Percentiles rank a stretch among this genome's conserved stretches.
Conservation (phyloP, 1,140 invertebrate species). For the Ceratitis capitata region DNA sequence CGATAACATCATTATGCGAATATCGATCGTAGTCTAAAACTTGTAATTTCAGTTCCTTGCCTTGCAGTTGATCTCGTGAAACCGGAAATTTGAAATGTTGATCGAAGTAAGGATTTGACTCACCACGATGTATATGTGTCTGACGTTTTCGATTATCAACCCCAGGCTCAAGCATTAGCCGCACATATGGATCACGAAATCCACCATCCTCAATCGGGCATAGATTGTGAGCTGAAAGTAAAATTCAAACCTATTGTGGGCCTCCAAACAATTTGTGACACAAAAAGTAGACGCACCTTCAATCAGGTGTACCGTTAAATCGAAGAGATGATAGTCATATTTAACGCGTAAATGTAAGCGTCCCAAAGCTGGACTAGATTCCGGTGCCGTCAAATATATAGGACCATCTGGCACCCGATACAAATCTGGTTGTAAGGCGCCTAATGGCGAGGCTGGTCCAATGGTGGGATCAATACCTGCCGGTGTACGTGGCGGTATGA, state of each 20-base stretch:
- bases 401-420: conserved; percentile 81
- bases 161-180: conserved; percentile 78
- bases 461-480: conserved; percentile 62
- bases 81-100: conserved; percentile 88
- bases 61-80: conserved; percentile 79
- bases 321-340: conserved; percentile 89
- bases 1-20: conserved; percentile 82
- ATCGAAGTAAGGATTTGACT: conserved; percentile 82
- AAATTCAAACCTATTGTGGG: not conserved
- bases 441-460: conserved; percentile 76
- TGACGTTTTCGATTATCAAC: conserved; percentile 86
- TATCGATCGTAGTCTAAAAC: conserved; percentile 73
- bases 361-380: conserved; percentile 72
- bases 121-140: conserved; percentile 79
- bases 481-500: conserved; percentile 71
- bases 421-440: conserved; percentile 86
- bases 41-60: conserved; percentile 79
- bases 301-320: conserved; percentile 87
- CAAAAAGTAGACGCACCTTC: conserved; percentile 73
- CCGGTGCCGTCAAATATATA: conserved; percentile 73
- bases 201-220: conserved; percentile 82
- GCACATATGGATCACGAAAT: conserved; percentile 88
- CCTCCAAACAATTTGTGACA: too few relatives aligned
- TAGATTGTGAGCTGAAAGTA: conserved; percentile 78
- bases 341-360: conserved; percentile 85